Conservation (phyloP, 2,113 vertebrate genomes). For the Azemiops feae region DNA sequence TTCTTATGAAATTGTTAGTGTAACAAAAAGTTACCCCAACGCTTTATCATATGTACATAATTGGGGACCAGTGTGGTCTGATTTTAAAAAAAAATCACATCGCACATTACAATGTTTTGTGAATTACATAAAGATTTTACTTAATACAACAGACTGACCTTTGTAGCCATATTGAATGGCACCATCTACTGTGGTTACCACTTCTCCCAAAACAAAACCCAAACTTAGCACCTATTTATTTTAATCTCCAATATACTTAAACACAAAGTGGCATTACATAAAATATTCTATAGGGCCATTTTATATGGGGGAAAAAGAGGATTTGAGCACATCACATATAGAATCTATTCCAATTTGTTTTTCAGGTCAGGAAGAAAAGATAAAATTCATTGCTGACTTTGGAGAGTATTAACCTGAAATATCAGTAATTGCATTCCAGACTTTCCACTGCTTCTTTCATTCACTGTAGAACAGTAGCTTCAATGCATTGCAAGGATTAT, state of each 20-base stretch:
- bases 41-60: slow-evolving; percentile 69
- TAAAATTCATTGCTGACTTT: slow-evolving; percentile 5
- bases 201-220: slow-evolving; percentile 43
- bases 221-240: slow-evolving; percentile 6
- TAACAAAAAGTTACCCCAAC: slow-evolving; percentile 72
- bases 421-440: neutral
- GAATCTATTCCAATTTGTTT: neutral
- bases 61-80: slow-evolving; percentile 79
- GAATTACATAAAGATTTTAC: slow-evolving; percentile 63
- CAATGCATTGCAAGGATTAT: slow-evolving; percentile 36
- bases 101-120: slow-evolving; percentile 71
- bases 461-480: slow-evolving; percentile 41
- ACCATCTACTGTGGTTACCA: slow-evolving; percentile 36
- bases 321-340: neutral
- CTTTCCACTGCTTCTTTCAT: slow-evolving; percentile 66
- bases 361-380: neutral
- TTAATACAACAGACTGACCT: slow-evolving; percentile 33
- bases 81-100: slow-evolving; percentile 76
- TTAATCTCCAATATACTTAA: slow-evolving; percentile 7
- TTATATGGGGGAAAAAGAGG: neutral
- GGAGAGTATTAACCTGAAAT: neutral
- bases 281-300: slow-evolving; percentile 7
- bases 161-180: slow-evolving; percentile 36
- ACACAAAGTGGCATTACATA: slow-evolving; percentile 25
- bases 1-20: slow-evolving; percentile 65